Base-by-base conservation (phyloP, 2,797 vertebrate species). In the Margarornis squamiger region DNA sequence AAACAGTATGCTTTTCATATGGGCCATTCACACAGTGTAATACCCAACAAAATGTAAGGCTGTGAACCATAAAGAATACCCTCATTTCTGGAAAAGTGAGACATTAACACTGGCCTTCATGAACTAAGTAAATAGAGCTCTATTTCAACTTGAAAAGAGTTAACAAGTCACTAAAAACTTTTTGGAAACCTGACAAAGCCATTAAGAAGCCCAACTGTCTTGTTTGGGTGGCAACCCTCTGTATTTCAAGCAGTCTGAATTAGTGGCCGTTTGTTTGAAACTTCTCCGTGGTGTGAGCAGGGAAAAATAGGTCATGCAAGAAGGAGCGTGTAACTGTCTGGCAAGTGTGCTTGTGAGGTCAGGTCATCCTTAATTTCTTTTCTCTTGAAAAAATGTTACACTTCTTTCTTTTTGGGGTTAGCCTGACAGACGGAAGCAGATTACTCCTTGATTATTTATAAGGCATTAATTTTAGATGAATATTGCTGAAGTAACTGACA, bases 381-480 rank as follows among this genome's bases (percentile, higher is more conserved):
- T 85, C 93, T 96, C 90, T 86, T 32, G 6, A 75, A 96, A 93
- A 95, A 95, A 93, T 85, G 85, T 96, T 94, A 65, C 90, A 93
- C 92, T 94, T 92, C 67, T 67, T 95, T 92, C 83, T 93, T 93
- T 91, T 91, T 83, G 94, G 94, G 91, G 95, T 94, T 97, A 97
- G 95, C 86, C 95, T 96, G 96, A 91, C 96, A 97, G 93, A 96
- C 90, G 27, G 94, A 92, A 95, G 93, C 96, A 94, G 93, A 96
- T 96, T 94, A 88, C 88, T 97, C 74, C 92, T 97, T 91, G 95
- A 96, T 97, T 96, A 96, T 97, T 97, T 97, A 97, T 97, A 94
- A 97, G 86, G 90, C 95, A 96, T 97, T 97, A 97, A 97, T 97
- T 97, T 97, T 97, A 95, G 91, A 96, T 97, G 96, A 96, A 93